phyloP scores from a whole-genome alignment of 2,888 invertebrate species.

The Diarsia mendica region DNA sequence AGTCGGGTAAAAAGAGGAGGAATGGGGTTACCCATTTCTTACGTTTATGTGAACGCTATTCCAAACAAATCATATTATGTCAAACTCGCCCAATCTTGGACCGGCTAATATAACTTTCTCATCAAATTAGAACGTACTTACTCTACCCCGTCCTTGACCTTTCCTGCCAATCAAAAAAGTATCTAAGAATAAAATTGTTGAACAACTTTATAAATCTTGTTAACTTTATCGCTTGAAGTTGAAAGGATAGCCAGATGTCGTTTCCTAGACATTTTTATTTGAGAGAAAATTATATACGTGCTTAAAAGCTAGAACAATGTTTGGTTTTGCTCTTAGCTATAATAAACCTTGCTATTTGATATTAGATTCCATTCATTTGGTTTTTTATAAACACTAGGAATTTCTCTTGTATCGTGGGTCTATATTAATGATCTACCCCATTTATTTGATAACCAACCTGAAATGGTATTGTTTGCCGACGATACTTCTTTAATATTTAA shows the following conservation, averaged over 20 bases:
- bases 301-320: constrained; percentile 2
- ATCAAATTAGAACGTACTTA: constrained; percentile 27
- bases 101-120: constrained; percentile 22
- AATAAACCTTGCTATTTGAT: no score
- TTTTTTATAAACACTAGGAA: no score
- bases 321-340: no score
- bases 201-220: constrained; percentile 53
- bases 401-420: no score
- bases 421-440: no score
- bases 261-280: constrained; percentile 32
- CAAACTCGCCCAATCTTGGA: constrained; percentile 17
- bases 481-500: no score
- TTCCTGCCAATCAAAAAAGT: constrained; percentile 40
- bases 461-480: no score
- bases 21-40: no score
- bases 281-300: constrained; percentile 14
- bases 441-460: no score
- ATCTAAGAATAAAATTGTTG: constrained; percentile 32
- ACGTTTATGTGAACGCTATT: background rate
- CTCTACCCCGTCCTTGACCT: constrained; percentile 14
- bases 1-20: background rate
- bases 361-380: no score
- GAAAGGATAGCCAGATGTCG: constrained; percentile 30
- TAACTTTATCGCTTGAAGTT: constrained; percentile 47
- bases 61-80: constrained; percentile 16